Evolutionary conservation across 1,140 invertebrate species (phyloP).

Genomic region (Bombus vancouverensis): DNA sequence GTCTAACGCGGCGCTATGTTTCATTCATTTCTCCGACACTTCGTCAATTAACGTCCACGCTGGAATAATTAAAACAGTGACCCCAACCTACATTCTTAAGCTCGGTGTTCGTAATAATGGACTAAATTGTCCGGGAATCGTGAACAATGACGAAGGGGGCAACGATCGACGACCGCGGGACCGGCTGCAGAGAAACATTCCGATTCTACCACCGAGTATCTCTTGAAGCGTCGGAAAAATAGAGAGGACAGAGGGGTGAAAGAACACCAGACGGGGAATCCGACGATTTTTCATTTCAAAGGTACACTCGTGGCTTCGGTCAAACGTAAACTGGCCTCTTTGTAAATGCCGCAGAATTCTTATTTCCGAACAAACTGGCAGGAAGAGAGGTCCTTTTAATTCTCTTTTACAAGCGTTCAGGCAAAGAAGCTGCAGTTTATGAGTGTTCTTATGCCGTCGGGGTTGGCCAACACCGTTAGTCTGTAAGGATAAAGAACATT

Average conservation of each 20-base stretch:
- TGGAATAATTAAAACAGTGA: not conserved
- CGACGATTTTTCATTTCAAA: slow-evolving; percentile 39
- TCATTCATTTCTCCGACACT: not conserved
- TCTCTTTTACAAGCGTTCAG: slow-evolving; percentile 59
- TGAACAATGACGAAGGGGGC: slow-evolving; percentile 35
- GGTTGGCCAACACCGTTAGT: slow-evolving; percentile 50
- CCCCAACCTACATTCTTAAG: not conserved
- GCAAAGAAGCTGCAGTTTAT: slow-evolving; percentile 62
- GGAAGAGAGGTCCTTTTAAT: slow-evolving; percentile 51
- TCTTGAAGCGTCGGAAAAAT: not conserved
- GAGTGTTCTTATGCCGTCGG: slow-evolving; percentile 51
- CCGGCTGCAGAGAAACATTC: not conserved
- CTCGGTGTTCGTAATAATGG: not conserved
- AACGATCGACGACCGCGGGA: not conserved
- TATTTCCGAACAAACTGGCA: slow-evolving; percentile 51
- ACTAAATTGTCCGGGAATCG: slow-evolving; percentile 1
- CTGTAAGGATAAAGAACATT: slow-evolving; percentile 39
- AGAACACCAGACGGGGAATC: not conserved
- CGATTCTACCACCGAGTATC: not conserved
- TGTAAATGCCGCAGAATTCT: slow-evolving; percentile 58
- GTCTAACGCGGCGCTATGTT: too few relatives aligned
- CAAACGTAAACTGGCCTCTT: slow-evolving; percentile 30
- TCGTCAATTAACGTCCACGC: not conserved
- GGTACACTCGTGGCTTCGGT: slow-evolving; percentile 14
- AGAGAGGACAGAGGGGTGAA: not conserved